Conservation (phyloP, 2,113 vertebrate genomes). For the Gallinago undulata region DNA sequence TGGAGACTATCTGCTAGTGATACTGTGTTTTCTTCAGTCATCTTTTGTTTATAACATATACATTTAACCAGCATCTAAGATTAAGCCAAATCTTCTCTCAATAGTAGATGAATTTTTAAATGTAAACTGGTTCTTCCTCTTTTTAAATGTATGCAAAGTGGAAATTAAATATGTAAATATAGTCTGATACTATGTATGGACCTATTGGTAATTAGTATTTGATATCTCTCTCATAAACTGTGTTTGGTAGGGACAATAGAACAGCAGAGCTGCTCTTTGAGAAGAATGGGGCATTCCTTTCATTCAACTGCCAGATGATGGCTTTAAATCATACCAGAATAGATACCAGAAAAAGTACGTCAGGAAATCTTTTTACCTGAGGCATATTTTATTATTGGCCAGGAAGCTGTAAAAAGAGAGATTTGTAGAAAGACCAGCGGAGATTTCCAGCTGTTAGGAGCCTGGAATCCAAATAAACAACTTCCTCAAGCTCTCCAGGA, state of each 20-base stretch:
- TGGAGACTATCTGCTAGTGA: background rate
- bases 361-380: slow-evolving; percentile 1
- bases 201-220: background rate
- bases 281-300: background rate
- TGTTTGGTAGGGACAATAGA: background rate
- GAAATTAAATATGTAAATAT: background rate
- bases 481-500: background rate
- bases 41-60: background rate
- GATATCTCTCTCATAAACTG: background rate
- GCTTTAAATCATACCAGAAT: background rate
- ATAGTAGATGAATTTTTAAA: background rate
- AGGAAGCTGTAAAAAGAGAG: slow-evolving; percentile 10
- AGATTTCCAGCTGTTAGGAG: slow-evolving; percentile 24
- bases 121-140: background rate
- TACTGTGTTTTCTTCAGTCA: background rate
- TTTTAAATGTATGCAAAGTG: background rate
- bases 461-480: background rate
- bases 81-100: background rate
- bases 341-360: background rate
- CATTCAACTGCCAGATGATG: background rate
- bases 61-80: background rate
- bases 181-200: background rate
- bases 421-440: background rate
- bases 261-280: background rate
- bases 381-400: background rate